phyloP scores from a whole-genome alignment of 2,888 invertebrate species.

The Mimachlamys varia region DNA sequence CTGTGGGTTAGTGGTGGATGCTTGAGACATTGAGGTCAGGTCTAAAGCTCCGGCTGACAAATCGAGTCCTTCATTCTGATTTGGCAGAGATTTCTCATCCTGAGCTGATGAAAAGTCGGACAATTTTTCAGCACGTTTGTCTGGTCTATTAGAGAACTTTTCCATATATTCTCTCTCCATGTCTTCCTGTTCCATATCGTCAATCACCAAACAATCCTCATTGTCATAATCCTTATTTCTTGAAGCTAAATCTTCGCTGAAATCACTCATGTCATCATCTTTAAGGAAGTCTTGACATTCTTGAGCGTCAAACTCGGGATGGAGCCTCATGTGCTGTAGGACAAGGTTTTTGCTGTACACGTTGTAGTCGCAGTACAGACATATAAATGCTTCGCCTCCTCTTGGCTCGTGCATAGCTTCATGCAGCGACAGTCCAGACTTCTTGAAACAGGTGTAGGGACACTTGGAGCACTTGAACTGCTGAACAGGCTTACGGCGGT shows the following conservation, averaged over 20 bases:
- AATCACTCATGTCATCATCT: constrained; percentile 47
- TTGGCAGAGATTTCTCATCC: neutral
- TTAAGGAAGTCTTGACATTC: constrained; percentile 62
- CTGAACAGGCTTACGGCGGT: constrained; percentile 72
- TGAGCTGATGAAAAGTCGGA: neutral
- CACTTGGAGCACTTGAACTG: constrained; percentile 74
- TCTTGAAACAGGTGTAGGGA: constrained; percentile 71
- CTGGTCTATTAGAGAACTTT: neutral
- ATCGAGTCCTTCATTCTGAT: constrained; percentile 34
- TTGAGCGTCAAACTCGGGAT: constrained; percentile 70
- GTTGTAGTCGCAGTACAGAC: constrained; percentile 74
- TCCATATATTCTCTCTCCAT: constrained; percentile 35
- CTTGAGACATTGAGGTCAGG: constrained; percentile 36
- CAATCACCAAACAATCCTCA: constrained; percentile 44
- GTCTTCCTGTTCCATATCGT: constrained; percentile 36
- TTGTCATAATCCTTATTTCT: constrained; percentile 50
- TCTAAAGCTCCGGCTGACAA: constrained; percentile 46
- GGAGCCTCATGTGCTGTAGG: constrained; percentile 72
- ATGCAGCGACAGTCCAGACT: constrained; percentile 67
- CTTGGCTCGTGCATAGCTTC: constrained; percentile 70
- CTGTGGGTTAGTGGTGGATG: constrained; percentile 22
- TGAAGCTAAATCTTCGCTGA: constrained; percentile 34
- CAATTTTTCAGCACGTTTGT: neutral
- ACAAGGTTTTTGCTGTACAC: constrained; percentile 69
- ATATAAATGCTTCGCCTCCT: constrained; percentile 64